Percentiles rank a stretch among this genome's conserved stretches.
These are phyloP conservation scores for Ptychoptera albimana DNA, from an alignment of 2,888 invertebrate species.

Conservation along the genomic window DNA sequence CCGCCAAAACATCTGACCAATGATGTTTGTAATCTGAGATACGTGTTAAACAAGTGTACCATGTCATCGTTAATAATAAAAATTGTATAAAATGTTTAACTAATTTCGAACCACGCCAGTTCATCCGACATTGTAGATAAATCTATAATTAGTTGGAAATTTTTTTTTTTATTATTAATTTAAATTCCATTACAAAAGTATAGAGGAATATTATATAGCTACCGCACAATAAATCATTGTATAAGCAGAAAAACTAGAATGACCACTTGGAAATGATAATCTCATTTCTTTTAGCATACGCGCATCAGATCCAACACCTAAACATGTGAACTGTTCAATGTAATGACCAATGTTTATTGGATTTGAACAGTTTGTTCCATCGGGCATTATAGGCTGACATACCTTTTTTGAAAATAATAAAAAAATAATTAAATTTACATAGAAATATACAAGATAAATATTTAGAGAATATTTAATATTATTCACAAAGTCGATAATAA, in stretches of 20 bases:
- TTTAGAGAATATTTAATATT: too few relatives aligned
- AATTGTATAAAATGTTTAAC: slow-evolving; percentile 76
- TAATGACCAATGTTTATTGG: slow-evolving; percentile 44
- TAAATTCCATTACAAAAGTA: too few relatives aligned
- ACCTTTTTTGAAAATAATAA: slow-evolving; percentile 34
- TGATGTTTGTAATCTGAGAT: slow-evolving; percentile 96
- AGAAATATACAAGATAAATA: too few relatives aligned
- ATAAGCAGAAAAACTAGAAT: slow-evolving; percentile 78
- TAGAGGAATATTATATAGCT: slow-evolving; percentile 27
- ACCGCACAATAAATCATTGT: slow-evolving; percentile 75
- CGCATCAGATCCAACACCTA: slow-evolving; percentile 27
- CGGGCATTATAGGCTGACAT: slow-evolving; percentile 54
- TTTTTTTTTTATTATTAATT: too few relatives aligned
- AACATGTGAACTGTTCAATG: slow-evolving; percentile 55
- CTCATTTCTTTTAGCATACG: slow-evolving; percentile 56
- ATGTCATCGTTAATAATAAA: slow-evolving; percentile 58
- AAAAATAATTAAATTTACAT: too few relatives aligned
- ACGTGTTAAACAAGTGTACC: slow-evolving; percentile 78
- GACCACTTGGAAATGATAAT: slow-evolving; percentile 83
- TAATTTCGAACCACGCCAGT: slow-evolving; percentile 65
- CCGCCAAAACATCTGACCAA: slow-evolving; percentile 90
- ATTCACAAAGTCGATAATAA: too few relatives aligned
- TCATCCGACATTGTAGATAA: slow-evolving; percentile 73
- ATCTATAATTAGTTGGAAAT: slow-evolving; percentile 38
- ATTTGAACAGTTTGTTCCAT: slow-evolving; percentile 36